These are phyloP conservation scores for Mus caroli DNA, from an alignment of 2,797 vertebrate species.

Conservation along the genomic window DNA sequence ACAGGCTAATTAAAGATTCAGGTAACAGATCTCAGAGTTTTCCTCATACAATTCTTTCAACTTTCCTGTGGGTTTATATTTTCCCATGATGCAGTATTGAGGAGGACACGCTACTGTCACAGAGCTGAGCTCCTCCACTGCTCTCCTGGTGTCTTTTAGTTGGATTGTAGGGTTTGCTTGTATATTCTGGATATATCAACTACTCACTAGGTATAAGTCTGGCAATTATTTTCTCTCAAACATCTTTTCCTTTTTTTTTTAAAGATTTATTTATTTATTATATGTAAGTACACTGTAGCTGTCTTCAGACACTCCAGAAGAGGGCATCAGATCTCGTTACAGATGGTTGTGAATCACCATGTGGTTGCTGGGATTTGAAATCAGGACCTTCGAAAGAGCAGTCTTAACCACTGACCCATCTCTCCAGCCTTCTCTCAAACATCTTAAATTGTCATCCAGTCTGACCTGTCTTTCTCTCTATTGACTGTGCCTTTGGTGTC, in stretches of 20 bases:
- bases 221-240: not conserved
- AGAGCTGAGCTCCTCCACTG: not conserved
- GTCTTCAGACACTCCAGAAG: no score
- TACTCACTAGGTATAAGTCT: not conserved
- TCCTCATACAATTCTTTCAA: constrained; percentile 2
- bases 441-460: not conserved
- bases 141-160: not conserved
- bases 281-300: no score
- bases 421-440: not conserved
- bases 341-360: no score
- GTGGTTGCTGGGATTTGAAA: no score
- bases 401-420: no score
- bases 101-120: not conserved
- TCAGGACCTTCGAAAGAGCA: no score
- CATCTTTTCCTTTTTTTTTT: no score
- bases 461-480: not conserved
- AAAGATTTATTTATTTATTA: no score
- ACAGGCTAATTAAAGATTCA: not conserved
- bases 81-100: not conserved
- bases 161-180: not conserved
- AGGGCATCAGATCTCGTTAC: no score
- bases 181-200: not conserved
- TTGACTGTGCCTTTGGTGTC: not conserved
- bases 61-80: not conserved
- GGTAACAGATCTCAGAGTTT: not conserved